These are phyloP conservation scores for Rhagonycha lutea DNA, from an alignment of 2,888 invertebrate species.

Conservation along the genomic window DNA sequence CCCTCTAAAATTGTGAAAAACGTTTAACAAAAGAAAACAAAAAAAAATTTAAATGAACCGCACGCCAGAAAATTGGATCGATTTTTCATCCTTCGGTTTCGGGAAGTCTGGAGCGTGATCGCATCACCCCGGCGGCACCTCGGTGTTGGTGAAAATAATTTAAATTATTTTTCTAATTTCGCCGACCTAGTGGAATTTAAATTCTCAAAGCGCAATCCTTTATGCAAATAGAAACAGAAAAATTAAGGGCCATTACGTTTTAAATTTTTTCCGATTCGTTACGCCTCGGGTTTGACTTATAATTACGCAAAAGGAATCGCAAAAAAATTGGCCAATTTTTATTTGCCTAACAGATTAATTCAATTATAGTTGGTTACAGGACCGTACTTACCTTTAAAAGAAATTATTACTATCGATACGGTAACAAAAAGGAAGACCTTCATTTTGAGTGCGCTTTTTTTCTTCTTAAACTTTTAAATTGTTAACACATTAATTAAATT, in stretches of 20 bases:
- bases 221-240: background rate
- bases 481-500: background rate
- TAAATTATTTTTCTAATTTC: background rate
- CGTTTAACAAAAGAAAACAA: background rate
- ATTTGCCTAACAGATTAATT: background rate
- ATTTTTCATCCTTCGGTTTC: background rate
- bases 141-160: background rate
- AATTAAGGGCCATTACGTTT: background rate
- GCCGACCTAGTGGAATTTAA: background rate
- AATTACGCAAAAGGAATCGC: background rate
- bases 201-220: background rate
- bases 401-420: background rate
- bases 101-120: background rate
- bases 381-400: background rate
- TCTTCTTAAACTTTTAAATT: background rate
- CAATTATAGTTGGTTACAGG: background rate
- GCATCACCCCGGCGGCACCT: background rate
- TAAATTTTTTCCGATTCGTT: background rate
- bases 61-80: too few species aligned
- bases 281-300: background rate
- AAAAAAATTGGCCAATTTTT: background rate
- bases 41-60: background rate
- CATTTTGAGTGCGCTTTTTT: background rate
- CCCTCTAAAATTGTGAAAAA: background rate
- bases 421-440: background rate